These are phyloP conservation scores for Sturnus vulgaris DNA, from an alignment of 2,113 vertebrate species.

Conservation along the genomic window DNA sequence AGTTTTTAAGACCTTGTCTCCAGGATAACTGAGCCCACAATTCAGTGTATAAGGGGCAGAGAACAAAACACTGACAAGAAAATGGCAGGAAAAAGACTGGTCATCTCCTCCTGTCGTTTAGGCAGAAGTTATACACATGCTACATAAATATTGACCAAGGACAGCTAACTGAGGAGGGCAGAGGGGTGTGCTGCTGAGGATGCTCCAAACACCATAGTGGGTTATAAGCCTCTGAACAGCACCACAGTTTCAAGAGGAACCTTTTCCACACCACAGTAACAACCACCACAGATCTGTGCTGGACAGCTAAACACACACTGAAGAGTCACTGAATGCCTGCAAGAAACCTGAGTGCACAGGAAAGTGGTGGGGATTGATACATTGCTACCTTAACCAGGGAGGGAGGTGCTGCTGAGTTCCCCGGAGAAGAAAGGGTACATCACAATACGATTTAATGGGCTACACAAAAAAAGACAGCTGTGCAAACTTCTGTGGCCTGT, in stretches of 20 bases:
- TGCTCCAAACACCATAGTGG: background rate
- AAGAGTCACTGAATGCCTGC: background rate
- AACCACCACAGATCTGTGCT: fast-evolving
- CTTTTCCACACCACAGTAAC: background rate
- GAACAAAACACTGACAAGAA: background rate
- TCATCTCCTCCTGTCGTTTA: background rate
- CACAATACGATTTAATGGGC: background rate
- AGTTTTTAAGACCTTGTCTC: background rate
- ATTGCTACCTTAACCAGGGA: background rate
- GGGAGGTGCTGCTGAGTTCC: background rate
- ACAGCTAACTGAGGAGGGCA: background rate
- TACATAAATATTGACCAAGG: background rate
- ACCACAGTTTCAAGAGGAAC: background rate
- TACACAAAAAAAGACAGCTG: background rate
- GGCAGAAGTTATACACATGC: background rate
- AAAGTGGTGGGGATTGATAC: background rate
- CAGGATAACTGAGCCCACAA: background rate
- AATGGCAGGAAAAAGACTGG: background rate
- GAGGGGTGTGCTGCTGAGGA: background rate
- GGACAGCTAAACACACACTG: background rate
- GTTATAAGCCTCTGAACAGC: background rate
- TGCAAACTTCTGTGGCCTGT: background rate
- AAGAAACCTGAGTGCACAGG: background rate
- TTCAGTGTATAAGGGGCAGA: background rate
- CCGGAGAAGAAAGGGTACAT: background rate